phyloP scores from a whole-genome alignment of 2,113 vertebrate species.

The Petrocephalus zakoni region DNA sequence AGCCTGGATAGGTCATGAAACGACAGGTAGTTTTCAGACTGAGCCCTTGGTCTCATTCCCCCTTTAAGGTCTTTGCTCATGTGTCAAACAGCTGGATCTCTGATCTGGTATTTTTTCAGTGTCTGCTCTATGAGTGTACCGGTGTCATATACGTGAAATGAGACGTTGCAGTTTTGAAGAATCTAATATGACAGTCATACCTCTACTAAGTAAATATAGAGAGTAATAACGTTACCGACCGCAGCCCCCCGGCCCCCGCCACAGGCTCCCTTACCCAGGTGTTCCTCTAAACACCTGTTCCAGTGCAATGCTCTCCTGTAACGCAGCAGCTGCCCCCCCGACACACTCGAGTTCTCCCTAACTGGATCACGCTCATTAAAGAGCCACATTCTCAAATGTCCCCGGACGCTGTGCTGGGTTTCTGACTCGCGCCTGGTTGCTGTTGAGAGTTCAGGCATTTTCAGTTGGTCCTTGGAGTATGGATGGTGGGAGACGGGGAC shows the following conservation, averaged over 20 bases:
- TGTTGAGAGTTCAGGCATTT: background rate
- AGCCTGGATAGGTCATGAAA: too few species aligned
- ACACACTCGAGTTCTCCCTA: slow-evolving; percentile 41
- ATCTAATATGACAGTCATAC: background rate
- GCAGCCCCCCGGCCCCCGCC: background rate
- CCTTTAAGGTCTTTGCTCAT: background rate
- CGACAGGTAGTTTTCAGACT: background rate
- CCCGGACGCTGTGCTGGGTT: slow-evolving; percentile 37
- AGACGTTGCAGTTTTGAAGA: background rate
- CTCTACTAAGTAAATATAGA: background rate
- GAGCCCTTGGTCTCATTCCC: background rate
- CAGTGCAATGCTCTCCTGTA: background rate
- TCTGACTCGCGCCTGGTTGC: background rate
- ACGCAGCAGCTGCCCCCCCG: slow-evolving; percentile 24
- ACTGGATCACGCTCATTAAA: slow-evolving; percentile 59
- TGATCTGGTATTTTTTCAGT: background rate
- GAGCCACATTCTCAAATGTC: slow-evolving; percentile 49
- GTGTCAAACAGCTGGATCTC: background rate
- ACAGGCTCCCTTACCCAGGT: background rate
- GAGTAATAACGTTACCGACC: background rate
- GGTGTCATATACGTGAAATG: background rate
- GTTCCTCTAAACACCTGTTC: background rate
- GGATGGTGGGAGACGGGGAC: background rate
- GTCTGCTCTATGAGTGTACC: background rate
- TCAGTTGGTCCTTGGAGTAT: background rate